Base-by-base conservation (phyloP, 2,113 vertebrate species). In the Zapus hudsonius region DNA sequence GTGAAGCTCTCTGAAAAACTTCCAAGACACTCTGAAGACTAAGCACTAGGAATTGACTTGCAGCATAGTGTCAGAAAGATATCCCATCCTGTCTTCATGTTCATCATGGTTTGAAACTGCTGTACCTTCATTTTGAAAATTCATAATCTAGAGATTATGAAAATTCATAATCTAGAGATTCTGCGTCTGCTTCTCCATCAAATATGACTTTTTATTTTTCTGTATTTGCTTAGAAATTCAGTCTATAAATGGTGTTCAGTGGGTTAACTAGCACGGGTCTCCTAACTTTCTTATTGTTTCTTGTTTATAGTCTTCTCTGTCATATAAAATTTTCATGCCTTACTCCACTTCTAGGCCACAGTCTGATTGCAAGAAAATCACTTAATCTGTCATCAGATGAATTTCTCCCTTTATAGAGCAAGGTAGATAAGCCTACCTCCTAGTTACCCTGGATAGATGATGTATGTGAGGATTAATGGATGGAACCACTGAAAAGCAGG, bases 351-450 rank as follows among this genome's bases (percentile, higher is more conserved):
- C 76, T 87, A 76, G 57, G 31, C 55, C 63, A 94, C 44, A 80
- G 44, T 95, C 38, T 87, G 67, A 81, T 38, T 89, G 57, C 33
- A 91, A 91, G 36, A 2, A 87, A 91, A 94, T 91, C 47, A 91
- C 57, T 89, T 96, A 84, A 87, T 91, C 84, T 87, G 91, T 92
- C 38, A 40, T 55, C 29, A 81, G 61, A 91, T 90, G n/a, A 91
- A 66, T 89, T 86, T 91, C 57, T 84, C 80, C 91, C n/a, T 94
- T 84, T 92, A 67, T 42, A 93, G 87, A 95, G 57, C 3, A 74
- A 92, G 57, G 44, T 87, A 64, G 72, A 91, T 80, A 76, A 75
- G 52, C 57, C 84, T 88, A 76, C 52, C 13, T 47, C 69, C 55
- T 87, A 25, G 33, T 66, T 31, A 84, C 81, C 64, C 86, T 89